Base-by-base conservation (phyloP, 2,797 vertebrate genomes). In the Ptychobarbus kaznakovi region DNA sequence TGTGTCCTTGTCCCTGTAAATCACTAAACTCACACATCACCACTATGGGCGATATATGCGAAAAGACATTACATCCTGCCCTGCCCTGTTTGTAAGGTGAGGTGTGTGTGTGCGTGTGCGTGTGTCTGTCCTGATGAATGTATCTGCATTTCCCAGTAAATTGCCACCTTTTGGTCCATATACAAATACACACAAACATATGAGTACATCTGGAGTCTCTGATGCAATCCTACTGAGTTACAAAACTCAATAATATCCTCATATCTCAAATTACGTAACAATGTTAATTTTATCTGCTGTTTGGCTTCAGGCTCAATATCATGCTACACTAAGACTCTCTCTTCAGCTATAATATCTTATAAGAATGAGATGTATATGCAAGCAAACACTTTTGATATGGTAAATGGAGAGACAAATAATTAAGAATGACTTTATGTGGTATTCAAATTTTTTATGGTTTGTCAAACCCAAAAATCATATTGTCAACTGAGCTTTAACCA, bases 51-150 rank as follows among this genome's bases (percentile, higher is more conserved):
- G 38, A 22, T 28, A 25, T 53, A 25, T 25, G 18, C 38, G 58
- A 61, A 70, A 68, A 11, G 32, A 18, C 40, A 35, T 81, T 74
- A 20, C 44, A 25, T 25, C 78, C 63, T 75, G 51, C 68, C 49
- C 49, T 81, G 81, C 6, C 70, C 58, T 78, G 78, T 77, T 72
- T 83, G 77, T 56, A 53, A 83, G 38, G 63, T 46, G 4, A n/a
- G 66, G 25, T 32, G n/a, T 77, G 35, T 46, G 25, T n/a, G 58
- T 66, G 15, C 32, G 3, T 78, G 22, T 42, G 28, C 73, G 4
- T 80, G 44, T 84, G 16, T 79, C 12, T 72, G 80, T 81, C 58
- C 32, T 56, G 1, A 69, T 74, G 13, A 46, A 32, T 42, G 15
- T 56, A 69, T 58, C 3, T 75, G 20, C n/a, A 46, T 49, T 46